A percentile compares a stretch with the other conserved stretches of the same genome.
These are phyloP conservation scores for Actinia equina DNA, from an alignment of 64 coral and sea anemone species.

Conservation along the genomic window DNA sequence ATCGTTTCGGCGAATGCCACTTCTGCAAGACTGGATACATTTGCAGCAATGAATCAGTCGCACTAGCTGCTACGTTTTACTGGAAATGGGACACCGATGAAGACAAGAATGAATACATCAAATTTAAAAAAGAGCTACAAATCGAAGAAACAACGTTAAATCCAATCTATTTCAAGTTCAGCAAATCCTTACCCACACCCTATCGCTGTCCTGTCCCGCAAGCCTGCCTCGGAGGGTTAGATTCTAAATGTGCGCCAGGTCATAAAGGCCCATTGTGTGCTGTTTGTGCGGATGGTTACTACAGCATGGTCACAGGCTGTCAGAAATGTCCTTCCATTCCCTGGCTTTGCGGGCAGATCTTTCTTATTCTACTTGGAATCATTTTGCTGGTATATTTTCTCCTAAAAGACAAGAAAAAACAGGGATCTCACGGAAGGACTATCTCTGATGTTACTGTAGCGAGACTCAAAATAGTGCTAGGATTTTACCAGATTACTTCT, in stretches of 20 bases:
- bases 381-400: background rate
- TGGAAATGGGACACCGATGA: conserved; percentile 35
- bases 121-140: conserved; percentile 19
- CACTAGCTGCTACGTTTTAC: conserved; percentile 27
- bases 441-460: conserved; percentile 35
- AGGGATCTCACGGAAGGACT: background rate
- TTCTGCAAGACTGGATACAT: conserved; percentile 10
- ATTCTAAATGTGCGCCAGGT: conserved; percentile 27
- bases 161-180: background rate
- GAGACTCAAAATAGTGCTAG: conserved; percentile 51
- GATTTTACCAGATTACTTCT: conserved; percentile 60
- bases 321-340: conserved; percentile 26
- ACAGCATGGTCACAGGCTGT: conserved; percentile 16
- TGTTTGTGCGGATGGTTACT: conserved; percentile 21
- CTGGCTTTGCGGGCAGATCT: background rate
- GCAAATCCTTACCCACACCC: conserved; percentile 10
- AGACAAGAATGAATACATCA: conserved; percentile 4
- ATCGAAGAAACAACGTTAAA: background rate
- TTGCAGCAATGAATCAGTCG: conserved; percentile 45
- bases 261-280: conserved; percentile 52
- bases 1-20: conserved; percentile 39
- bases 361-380: background rate
- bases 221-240: conserved; percentile 41
- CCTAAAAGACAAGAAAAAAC: background rate
- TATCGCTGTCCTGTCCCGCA: conserved; percentile 4